Base-by-base conservation (phyloP, 2,888 invertebrate species). In the Tiliacea citrago region DNA sequence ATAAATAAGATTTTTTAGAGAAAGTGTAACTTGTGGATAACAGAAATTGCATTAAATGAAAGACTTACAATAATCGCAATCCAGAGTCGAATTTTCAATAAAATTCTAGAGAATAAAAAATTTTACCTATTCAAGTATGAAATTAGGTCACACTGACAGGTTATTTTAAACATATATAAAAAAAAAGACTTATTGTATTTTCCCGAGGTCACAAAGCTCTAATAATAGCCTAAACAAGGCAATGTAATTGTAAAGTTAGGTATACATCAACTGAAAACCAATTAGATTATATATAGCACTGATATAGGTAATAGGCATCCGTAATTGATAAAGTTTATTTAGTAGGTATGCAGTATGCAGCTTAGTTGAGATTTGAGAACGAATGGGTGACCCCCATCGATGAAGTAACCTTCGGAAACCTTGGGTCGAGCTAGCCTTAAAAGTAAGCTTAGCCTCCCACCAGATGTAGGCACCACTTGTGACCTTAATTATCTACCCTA, bases 141-240 rank as follows among this genome's bases (percentile, higher is more conserved):
- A 74, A 78, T 82, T 70, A 74, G 74, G 76, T 63, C 67, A 73
- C 77, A 45, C 58, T 62, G 35, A 53, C 42, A 3, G 9, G 49
- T 53, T n/a, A 62, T 35, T 75, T 62, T 39, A 45, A 42, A 35
- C 8, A 35, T 9, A 45, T 70, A 57, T 13, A 51, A 60, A 49
- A 73, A 61, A 60, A 65, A 49, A 65, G 45, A 16, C 58, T n/a
- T 29, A n/a, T 72, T 47, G n/a, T 1, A 24, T 42, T 71, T 35
- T 39, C 2, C 49, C 51, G 24, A 84, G 72, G 69, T 69, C 60
- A n/a, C 18, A 47, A n/a, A 58, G 29, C 16, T 65, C 35, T 63
- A 71, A 68, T 70, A 68, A 82, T 76, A 68, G 55, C 16, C 7
- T 16, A 55, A 73, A 60, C n/a, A 73, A 84, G 62, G n/a, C 24